Conservation (phyloP, 2,888 invertebrate genomes). For the Busseola fusca region DNA sequence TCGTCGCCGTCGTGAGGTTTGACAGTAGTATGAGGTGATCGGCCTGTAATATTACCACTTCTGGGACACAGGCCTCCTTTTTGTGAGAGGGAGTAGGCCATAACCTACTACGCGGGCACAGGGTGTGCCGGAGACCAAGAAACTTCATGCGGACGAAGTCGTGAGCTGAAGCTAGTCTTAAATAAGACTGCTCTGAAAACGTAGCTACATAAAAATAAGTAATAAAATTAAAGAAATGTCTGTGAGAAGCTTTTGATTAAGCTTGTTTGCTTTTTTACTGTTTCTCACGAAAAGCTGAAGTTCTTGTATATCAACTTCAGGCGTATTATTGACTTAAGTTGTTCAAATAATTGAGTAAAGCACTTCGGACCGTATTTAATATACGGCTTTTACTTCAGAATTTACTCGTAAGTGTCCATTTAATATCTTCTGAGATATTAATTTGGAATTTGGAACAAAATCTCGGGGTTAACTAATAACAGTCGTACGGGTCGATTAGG, state of each 20-base stretch:
- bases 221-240: constrained; percentile 4
- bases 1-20: no score
- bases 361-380: not conserved
- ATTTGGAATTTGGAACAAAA: not conserved
- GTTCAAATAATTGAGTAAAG: constrained; percentile 4
- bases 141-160: not conserved
- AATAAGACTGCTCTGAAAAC: constrained; percentile 1
- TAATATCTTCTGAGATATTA: not conserved
- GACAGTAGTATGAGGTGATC: no score
- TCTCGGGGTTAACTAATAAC: no score
- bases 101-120: not conserved
- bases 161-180: not conserved
- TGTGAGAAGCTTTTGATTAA: constrained; percentile 26
- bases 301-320: not conserved
- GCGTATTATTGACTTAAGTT: constrained; percentile 8
- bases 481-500: not conserved
- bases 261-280: not conserved
- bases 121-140: no score
- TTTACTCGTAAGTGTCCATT: not conserved
- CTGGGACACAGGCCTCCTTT: no score
- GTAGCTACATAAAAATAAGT: constrained; percentile 16
- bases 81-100: no score
- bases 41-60: no score
- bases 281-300: not conserved
- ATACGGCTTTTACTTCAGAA: not conserved